phyloP scores from a whole-genome alignment of 2,113 vertebrate species.

The Ceyx margarethae region DNA sequence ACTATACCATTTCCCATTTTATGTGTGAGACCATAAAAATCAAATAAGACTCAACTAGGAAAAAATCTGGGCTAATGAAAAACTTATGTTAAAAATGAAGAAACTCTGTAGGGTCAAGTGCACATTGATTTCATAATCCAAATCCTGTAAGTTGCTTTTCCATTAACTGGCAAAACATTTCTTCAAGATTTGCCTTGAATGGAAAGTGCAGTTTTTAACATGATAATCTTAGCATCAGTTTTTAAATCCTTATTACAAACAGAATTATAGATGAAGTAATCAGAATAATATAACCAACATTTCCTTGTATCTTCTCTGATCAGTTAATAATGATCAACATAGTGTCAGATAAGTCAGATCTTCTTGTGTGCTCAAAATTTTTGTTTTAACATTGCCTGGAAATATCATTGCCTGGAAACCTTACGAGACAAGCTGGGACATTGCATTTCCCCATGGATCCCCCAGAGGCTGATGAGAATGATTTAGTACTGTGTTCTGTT shows the following conservation, averaged over 20 bases:
- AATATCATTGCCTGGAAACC: background rate
- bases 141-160: background rate
- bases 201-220: background rate
- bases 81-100: constrained; percentile 4
- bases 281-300: background rate
- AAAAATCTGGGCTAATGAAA: constrained; percentile 34
- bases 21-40: constrained; percentile 9
- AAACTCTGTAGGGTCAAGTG: constrained; percentile 5
- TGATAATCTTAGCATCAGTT: background rate
- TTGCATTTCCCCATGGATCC: background rate
- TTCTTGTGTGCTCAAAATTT: background rate
- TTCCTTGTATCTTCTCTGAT: background rate
- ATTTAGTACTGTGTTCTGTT: background rate
- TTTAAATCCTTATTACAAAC: background rate
- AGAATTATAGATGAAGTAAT: background rate
- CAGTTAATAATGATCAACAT: background rate
- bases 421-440: background rate
- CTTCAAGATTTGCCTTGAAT: background rate
- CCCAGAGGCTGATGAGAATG: background rate
- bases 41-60: constrained; percentile 2
- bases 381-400: background rate
- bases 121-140: constrained; percentile 6
- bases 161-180: background rate
- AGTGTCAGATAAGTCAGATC: background rate
- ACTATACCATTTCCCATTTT: background rate